These are phyloP conservation scores for Lepidurus arcticus DNA, from an alignment of 1,140 invertebrate species.

Conservation along the genomic window DNA sequence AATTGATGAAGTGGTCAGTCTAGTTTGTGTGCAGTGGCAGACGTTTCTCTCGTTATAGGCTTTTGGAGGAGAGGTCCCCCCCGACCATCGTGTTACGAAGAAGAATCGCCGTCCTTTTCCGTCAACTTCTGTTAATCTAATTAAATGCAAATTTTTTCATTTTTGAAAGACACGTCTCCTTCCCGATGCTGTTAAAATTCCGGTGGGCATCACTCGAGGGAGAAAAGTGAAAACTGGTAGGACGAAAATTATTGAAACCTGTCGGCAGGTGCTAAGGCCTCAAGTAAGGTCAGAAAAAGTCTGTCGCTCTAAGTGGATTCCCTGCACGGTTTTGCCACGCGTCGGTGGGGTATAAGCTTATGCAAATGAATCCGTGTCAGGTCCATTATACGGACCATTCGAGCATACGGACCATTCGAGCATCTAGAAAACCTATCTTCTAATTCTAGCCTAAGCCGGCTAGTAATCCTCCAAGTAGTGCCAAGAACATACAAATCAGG, in stretches of 20 bases:
- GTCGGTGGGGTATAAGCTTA: not conserved
- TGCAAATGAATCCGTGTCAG: not conserved
- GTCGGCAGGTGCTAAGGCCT: not conserved
- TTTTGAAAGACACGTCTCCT: too few species aligned
- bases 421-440: too few species aligned
- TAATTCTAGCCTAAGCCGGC: too few species aligned
- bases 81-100: too few species aligned
- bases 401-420: too few species aligned
- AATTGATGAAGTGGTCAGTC: not conserved
- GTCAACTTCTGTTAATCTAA: too few species aligned
- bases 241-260: not conserved
- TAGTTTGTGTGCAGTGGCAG: not conserved
- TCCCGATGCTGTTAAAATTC: too few species aligned
- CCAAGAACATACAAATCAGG: too few species aligned
- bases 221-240: not conserved
- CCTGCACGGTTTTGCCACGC: not conserved
- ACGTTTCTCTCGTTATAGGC: not conserved
- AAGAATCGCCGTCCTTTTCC: too few species aligned
- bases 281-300: not conserved
- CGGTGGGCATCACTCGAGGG: not conserved
- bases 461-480: too few species aligned
- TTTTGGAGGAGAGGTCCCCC: not conserved
- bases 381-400: not conserved
- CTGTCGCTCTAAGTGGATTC: not conserved
- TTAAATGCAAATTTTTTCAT: too few species aligned